Conservation (phyloP, 2,888 invertebrate species). For the Hedya salicella region DNA sequence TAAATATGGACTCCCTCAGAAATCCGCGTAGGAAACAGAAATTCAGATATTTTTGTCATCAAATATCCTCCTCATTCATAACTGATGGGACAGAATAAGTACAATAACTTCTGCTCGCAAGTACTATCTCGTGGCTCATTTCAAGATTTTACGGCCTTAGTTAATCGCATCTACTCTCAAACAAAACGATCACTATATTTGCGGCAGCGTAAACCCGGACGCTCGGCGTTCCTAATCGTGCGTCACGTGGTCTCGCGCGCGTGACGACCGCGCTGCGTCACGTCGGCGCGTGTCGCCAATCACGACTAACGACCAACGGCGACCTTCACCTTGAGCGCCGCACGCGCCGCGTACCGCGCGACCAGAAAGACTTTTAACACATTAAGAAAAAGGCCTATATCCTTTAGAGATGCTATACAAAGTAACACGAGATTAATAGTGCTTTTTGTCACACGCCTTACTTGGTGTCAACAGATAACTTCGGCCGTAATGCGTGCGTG, state of each 20-base stretch:
- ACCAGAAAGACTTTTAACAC: not conserved
- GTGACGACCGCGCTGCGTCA: constrained; percentile 56
- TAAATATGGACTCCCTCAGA: no score
- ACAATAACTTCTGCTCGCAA: no score
- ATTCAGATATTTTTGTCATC: no score
- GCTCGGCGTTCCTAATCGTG: constrained; percentile 43
- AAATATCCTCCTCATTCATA: no score
- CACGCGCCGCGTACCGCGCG: constrained; percentile 56
- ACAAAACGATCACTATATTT: not conserved
- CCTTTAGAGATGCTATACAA: constrained; percentile 39
- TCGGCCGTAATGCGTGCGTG: constrained; percentile 36
- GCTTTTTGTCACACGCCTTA: constrained; percentile 68
- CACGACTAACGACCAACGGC: constrained; percentile 49
- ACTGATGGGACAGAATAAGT: no score
- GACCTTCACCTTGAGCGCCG: constrained; percentile 73
- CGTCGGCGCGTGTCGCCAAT: constrained; percentile 50
- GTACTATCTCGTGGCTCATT: no score
- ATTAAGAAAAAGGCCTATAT: not conserved
- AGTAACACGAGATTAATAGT: constrained; percentile 68
- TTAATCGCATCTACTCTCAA: not conserved
- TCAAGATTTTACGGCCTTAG: no score
- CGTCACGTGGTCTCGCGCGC: constrained; percentile 58
- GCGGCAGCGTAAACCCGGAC: constrained; percentile 1
- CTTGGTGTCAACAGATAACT: constrained; percentile 52
- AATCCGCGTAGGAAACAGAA: no score